Conservation (phyloP, 2,888 invertebrate species). For the Phaonia tiefii region DNA sequence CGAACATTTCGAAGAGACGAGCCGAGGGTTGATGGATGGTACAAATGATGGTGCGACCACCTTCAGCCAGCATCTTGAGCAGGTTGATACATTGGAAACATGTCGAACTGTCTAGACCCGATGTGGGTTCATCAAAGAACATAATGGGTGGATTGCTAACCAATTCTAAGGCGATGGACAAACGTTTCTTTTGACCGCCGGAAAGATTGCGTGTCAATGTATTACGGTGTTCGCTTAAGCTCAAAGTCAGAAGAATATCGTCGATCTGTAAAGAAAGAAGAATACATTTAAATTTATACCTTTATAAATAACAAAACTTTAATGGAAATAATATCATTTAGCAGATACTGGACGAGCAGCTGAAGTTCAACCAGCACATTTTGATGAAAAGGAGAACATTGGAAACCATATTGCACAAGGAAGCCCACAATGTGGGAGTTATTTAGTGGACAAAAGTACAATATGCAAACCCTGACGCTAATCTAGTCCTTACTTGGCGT, state of each 20-base stretch:
- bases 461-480: too few species aligned
- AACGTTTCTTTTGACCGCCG: conserved; percentile 96
- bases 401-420: too few species aligned
- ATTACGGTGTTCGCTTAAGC: conserved; percentile 91
- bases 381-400: too few species aligned
- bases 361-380: too few species aligned
- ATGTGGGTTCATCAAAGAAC: conserved; percentile 99
- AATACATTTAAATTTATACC: too few species aligned
- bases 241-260: conserved; percentile 94
- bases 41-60: conserved; percentile 96
- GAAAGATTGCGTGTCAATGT: conserved; percentile 96
- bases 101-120: conserved; percentile 96
- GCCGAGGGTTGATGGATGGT: conserved; percentile 97
- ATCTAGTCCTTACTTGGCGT: too few species aligned
- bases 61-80: conserved; percentile 92
- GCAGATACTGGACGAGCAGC: too few species aligned
- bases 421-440: too few species aligned
- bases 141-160: conserved; percentile 98
- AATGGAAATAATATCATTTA: too few species aligned
- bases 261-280: conserved; percentile 85
- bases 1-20: conserved; percentile 97
- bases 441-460: too few species aligned
- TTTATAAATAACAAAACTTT: too few species aligned
- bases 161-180: conserved; percentile 95
- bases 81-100: conserved; percentile 96